These are phyloP conservation scores for Fistularia tabacaria DNA, from an alignment of 2,797 vertebrate species.

Conservation along the genomic window DNA sequence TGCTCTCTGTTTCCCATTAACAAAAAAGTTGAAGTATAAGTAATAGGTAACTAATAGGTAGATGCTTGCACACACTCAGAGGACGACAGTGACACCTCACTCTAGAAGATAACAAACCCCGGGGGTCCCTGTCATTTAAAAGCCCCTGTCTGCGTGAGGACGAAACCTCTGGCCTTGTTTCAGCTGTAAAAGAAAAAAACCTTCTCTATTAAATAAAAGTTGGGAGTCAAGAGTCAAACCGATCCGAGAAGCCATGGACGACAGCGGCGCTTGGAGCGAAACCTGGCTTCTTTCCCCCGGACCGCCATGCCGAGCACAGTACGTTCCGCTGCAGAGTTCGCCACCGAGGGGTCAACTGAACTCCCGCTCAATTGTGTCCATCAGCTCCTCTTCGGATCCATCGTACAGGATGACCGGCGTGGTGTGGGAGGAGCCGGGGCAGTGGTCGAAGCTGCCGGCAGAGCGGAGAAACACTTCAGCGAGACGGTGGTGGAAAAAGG, in stretches of 20 bases:
- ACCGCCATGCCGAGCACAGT: background rate
- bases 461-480: slow-evolving; percentile 19
- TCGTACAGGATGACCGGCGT: slow-evolving; percentile 68
- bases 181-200: slow-evolving; percentile 27
- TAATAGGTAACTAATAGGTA: slow-evolving; percentile 32
- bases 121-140: slow-evolving; percentile 19
- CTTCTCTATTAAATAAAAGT: slow-evolving; percentile 42
- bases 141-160: slow-evolving; percentile 14
- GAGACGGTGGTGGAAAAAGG: background rate
- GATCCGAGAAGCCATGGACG: too few species aligned
- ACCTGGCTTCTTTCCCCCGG: slow-evolving; percentile 11
- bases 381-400: slow-evolving; percentile 78
- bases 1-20: slow-evolving; percentile 21
- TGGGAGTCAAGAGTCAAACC: too few species aligned
- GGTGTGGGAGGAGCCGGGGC: slow-evolving; percentile 37
- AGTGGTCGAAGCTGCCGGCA: slow-evolving; percentile 51
- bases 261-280: background rate
- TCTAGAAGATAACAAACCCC: slow-evolving; percentile 13
- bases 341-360: slow-evolving; percentile 64
- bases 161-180: background rate
- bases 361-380: slow-evolving; percentile 78
- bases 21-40: slow-evolving; percentile 18
- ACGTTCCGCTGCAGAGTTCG: slow-evolving; percentile 3
- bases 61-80: background rate
- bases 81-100: slow-evolving; percentile 28